Conservation (phyloP, 2,888 invertebrate genomes). For the Ctena decussata region DNA sequence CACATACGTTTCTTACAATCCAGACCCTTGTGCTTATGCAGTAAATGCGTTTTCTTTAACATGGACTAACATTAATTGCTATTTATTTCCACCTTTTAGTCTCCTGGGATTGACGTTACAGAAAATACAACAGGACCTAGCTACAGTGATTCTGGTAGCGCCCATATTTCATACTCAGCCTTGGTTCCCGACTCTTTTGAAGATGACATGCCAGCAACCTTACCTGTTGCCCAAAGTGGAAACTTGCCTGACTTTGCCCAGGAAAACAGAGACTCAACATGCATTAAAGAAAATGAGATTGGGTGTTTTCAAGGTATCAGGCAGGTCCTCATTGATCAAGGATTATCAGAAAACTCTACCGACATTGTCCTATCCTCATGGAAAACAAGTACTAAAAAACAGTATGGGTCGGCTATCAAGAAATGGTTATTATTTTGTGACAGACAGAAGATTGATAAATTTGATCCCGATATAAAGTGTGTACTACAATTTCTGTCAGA, state of each 20-base stretch:
- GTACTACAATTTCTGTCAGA: slow-evolving; percentile 32
- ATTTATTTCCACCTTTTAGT: slow-evolving; percentile 62
- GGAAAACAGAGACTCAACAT: background rate
- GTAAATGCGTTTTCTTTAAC: slow-evolving; percentile 51
- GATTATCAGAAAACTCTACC: slow-evolving; percentile 14
- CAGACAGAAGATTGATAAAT: slow-evolving; percentile 31
- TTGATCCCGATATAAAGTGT: slow-evolving; percentile 29
- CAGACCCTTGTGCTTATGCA: slow-evolving; percentile 35
- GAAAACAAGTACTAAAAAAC: slow-evolving; percentile 23
- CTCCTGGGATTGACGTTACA: slow-evolving; percentile 34
- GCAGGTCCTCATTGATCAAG: background rate
- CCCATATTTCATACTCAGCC: slow-evolving; percentile 40
- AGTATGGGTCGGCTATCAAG: slow-evolving; percentile 38
- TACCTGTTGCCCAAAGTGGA: slow-evolving; percentile 16
- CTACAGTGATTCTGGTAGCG: slow-evolving; percentile 35
- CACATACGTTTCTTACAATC: slow-evolving; percentile 34
- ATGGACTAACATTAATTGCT: slow-evolving; percentile 34
- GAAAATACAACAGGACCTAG: slow-evolving; percentile 35
- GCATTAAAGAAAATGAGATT: slow-evolving; percentile 24
- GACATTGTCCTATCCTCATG: slow-evolving; percentile 28
- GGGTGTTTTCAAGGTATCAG: slow-evolving; percentile 26
- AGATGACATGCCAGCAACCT: background rate
- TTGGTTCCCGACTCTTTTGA: slow-evolving; percentile 36
- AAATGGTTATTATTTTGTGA: slow-evolving; percentile 53
- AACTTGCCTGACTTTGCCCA: background rate